These are phyloP conservation scores for Coelopa frigida DNA, from an alignment of 1,140 invertebrate genomes.

Conservation along the genomic window DNA sequence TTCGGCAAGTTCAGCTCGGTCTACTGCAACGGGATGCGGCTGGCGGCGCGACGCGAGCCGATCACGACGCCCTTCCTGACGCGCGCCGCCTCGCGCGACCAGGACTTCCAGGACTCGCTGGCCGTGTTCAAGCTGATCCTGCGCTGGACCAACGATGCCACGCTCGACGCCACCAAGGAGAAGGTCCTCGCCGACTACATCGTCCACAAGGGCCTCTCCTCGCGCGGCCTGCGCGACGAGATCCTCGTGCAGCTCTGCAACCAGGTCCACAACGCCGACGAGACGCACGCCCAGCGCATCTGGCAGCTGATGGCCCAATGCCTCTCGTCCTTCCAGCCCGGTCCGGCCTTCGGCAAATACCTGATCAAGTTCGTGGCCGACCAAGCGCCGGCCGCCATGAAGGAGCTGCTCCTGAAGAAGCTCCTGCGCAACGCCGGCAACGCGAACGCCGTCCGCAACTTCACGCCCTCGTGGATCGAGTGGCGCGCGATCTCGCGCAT, in stretches of 20 bases:
- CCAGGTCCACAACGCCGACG: slow-evolving; percentile 71
- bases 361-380: slow-evolving; percentile 56
- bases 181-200: slow-evolving; percentile 89
- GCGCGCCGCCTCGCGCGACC: slow-evolving; percentile 74
- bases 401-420: slow-evolving; percentile 48
- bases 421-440: slow-evolving; percentile 45
- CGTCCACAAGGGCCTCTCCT: slow-evolving; percentile 83
- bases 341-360: slow-evolving; percentile 75
- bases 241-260: slow-evolving; percentile 91
- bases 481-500: slow-evolving; percentile 76
- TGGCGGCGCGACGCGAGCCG: slow-evolving; percentile 63
- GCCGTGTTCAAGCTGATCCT: slow-evolving; percentile 93
- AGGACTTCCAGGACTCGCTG: slow-evolving; percentile 83
- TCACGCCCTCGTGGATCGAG: slow-evolving; percentile 82
- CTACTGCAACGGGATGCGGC: slow-evolving; percentile 82
- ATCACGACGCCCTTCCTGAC: slow-evolving; percentile 87
- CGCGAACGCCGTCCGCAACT: slow-evolving; percentile 56
- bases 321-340: slow-evolving; percentile 84
- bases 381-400: slow-evolving; percentile 47
- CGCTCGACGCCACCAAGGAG: slow-evolving; percentile 65
- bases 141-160: slow-evolving; percentile 86
- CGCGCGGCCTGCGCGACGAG: slow-evolving; percentile 84
- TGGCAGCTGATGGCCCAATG: slow-evolving; percentile 89
- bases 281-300: slow-evolving; percentile 65
- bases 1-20: slow-evolving; percentile 95